These are phyloP conservation scores for Sinocyclocheilus maitianheensis DNA, from an alignment of 2,113 vertebrate genomes.

Conservation along the genomic window DNA sequence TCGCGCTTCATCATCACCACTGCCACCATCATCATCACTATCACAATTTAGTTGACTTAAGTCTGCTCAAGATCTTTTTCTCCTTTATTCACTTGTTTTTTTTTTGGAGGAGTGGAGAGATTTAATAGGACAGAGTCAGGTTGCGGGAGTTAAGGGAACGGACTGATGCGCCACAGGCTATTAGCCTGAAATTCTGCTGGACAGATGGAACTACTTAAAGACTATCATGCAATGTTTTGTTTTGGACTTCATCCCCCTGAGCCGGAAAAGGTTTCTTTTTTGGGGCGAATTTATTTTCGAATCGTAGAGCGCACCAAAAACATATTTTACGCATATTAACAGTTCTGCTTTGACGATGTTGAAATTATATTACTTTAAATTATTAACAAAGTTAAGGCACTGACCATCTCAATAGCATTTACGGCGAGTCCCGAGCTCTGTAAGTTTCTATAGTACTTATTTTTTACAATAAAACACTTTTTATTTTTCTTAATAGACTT, in stretches of 20 bases:
- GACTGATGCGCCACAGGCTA: conserved; percentile 86
- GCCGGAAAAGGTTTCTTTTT: conserved; percentile 51
- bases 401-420: not conserved
- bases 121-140: conserved; percentile 95
- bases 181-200: conserved; percentile 93
- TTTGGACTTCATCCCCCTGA: conserved; percentile 64
- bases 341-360: not conserved
- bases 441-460: not conserved
- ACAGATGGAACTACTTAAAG: conserved; percentile 98
- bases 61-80: conserved; percentile 62
- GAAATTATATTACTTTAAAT: conserved; percentile 20
- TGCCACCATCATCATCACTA: conserved; percentile 31
- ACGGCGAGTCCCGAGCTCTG: not conserved
- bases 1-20: conserved; percentile 75
- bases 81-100: conserved; percentile 49
- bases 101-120: conserved; percentile 84
- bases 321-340: conserved; percentile 25
- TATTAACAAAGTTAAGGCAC: not conserved
- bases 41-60: conserved; percentile 55
- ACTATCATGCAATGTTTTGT: conserved; percentile 97
- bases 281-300: conserved; percentile 65
- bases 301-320: conserved; percentile 34
- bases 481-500: not conserved
- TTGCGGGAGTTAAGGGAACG: conserved; percentile 84
- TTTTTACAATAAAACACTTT: not conserved